Evolutionary conservation across 1,140 invertebrate genomes (phyloP).

Genomic region (Chionoecetes opilio): DNA sequence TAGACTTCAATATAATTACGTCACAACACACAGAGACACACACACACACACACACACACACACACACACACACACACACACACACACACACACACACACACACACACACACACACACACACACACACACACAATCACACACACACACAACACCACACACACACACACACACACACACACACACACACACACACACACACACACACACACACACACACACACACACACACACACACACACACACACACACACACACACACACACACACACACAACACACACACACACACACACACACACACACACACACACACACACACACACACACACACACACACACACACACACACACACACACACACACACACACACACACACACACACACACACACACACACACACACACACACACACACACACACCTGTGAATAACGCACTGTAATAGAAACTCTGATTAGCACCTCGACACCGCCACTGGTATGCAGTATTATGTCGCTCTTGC

Average conservation of each 20-base stretch:
- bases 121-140: background rate
- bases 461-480: background rate
- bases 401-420: conserved; percentile 1
- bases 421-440: conserved; percentile 39
- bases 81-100: no score
- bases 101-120: background rate
- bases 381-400: background rate
- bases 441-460: conserved; percentile 42
- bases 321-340: background rate
- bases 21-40: no score
- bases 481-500: background rate
- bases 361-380: conserved; percentile 39
- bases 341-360: background rate
- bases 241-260: background rate
- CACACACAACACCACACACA: background rate
- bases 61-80: background rate
- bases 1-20: no score
- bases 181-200: background rate
- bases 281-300: background rate
- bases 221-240: background rate
- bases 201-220: background rate
- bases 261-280: background rate
- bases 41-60: background rate
- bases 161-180: background rate
- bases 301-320: background rate